phyloP scores from a whole-genome alignment of 2,113 vertebrate genomes.

The Odocoileus virginianus region DNA sequence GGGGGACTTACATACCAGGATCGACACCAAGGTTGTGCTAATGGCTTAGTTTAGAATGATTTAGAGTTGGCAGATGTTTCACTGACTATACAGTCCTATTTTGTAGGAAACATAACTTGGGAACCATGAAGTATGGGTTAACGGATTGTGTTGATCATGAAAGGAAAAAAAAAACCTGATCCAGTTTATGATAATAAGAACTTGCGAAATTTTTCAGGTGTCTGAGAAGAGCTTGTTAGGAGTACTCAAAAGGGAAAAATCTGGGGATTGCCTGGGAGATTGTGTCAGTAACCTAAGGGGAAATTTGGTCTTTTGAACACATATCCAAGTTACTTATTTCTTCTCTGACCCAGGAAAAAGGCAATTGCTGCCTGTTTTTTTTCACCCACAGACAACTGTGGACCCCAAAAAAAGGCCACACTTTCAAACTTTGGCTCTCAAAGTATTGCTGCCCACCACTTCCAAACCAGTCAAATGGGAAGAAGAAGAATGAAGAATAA shows the following conservation, averaged over 20 bases:
- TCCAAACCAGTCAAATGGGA: constrained; percentile 76
- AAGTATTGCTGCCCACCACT: constrained; percentile 78
- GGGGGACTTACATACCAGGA: neutral
- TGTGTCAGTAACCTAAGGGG: constrained; percentile 67
- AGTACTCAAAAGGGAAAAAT: constrained; percentile 27
- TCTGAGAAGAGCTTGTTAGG: constrained; percentile 13
- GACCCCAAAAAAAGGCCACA: constrained; percentile 75
- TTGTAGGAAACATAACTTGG: neutral
- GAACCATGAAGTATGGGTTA: neutral
- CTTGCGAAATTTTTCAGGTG: neutral
- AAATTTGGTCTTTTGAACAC: constrained; percentile 72
- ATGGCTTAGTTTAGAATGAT: neutral
- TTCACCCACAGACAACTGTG: constrained; percentile 78
- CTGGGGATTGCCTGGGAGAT: constrained; percentile 59
- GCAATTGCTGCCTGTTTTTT: constrained; percentile 79
- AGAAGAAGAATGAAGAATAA: constrained; percentile 79
- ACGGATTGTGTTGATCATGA: neutral
- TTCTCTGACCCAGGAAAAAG: constrained; percentile 78
- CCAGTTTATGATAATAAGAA: neutral
- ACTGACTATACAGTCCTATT: neutral
- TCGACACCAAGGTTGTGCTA: neutral
- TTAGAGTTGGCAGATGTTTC: neutral
- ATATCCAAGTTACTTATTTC: constrained; percentile 77
- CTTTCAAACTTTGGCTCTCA: constrained; percentile 79
- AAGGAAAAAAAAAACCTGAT: neutral